These are phyloP conservation scores for Cisticola juncidis DNA, from an alignment of 2,113 vertebrate species.

Conservation along the genomic window DNA sequence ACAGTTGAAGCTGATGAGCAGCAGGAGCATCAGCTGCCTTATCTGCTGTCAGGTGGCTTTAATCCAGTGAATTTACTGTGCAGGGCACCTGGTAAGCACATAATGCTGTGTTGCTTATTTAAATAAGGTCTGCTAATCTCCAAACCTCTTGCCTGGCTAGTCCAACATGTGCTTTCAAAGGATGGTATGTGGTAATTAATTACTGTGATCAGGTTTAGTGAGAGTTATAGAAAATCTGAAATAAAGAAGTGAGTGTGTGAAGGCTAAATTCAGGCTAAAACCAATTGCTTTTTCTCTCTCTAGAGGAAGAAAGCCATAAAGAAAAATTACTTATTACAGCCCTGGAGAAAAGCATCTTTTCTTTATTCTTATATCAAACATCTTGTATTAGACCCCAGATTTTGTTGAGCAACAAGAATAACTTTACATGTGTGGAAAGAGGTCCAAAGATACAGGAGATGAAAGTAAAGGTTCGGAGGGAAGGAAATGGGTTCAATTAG, in stretches of 20 bases:
- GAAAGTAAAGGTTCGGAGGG: neutral
- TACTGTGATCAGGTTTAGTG: neutral
- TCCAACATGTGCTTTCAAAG: neutral
- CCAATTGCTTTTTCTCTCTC: neutral
- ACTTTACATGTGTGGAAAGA: neutral
- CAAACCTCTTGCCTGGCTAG: neutral
- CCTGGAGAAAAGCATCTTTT: neutral
- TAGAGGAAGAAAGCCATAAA: neutral
- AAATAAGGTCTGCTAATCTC: neutral
- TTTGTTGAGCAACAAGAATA: neutral
- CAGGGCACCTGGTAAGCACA: constrained; percentile 69
- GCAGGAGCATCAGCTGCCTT: constrained; percentile 74
- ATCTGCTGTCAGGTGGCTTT: constrained; percentile 76
- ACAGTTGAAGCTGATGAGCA: neutral
- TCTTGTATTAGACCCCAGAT: neutral
- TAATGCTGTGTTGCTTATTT: neutral
- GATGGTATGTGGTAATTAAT: neutral
- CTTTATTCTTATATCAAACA: neutral
- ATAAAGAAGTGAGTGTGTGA: neutral
- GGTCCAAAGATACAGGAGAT: neutral
- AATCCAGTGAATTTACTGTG: constrained; percentile 74
- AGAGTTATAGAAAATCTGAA: neutral
- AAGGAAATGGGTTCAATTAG: neutral
- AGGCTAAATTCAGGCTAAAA: neutral
- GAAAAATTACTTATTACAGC: neutral